These are phyloP conservation scores for Steromphala cineraria DNA, from an alignment of 2,888 invertebrate genomes.

Conservation along the genomic window DNA sequence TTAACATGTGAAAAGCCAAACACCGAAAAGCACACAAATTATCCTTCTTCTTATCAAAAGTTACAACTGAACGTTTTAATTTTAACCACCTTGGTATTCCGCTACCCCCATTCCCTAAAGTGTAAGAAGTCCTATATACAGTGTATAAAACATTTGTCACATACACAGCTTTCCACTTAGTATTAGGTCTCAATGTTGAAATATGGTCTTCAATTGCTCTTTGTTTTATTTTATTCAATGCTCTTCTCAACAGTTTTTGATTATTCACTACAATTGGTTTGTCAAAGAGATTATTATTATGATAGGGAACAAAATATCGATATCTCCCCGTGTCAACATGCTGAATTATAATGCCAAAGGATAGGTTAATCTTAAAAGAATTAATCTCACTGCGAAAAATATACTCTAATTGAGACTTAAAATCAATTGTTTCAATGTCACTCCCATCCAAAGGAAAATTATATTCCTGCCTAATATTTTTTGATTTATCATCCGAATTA, in stretches of 20 bases:
- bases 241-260: not conserved
- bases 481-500: not conserved
- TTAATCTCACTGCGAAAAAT: not conserved
- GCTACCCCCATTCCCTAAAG: not conserved
- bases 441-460: not conserved
- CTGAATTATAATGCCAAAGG: not conserved
- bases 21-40: not conserved
- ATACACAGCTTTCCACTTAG: not conserved
- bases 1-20: not conserved
- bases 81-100: not conserved
- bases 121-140: not conserved
- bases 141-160: not conserved
- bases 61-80: not conserved
- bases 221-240: not conserved
- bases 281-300: not conserved
- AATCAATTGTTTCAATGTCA: not conserved
- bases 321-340: not conserved
- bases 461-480: not conserved
- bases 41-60: not conserved
- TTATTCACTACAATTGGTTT: not conserved
- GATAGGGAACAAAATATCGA: not conserved
- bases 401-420: not conserved
- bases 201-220: not conserved
- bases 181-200: not conserved
- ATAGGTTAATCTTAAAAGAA: not conserved